Evolutionary conservation across 2,888 invertebrate species (phyloP).

Genomic region (Melanophora roralis): DNA sequence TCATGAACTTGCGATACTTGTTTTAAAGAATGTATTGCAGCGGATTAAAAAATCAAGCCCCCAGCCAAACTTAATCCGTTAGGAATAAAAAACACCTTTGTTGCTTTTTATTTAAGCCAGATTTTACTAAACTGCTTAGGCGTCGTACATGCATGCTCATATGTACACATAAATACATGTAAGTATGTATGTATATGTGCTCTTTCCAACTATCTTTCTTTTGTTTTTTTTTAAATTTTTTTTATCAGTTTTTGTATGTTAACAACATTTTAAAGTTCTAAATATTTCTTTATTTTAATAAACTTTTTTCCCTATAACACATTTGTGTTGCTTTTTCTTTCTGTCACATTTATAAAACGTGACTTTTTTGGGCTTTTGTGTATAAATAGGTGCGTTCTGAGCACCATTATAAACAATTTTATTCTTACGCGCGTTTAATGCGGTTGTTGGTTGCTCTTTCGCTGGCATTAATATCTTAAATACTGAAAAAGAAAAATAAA

Average conservation of each 20-base stretch:
- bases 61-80: conserved; percentile 29
- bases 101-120: conserved; percentile 23
- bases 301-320: conserved; percentile 56
- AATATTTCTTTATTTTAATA: conserved; percentile 44
- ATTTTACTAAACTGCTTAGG: conserved; percentile 14
- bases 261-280: conserved; percentile 51
- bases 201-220: conserved; percentile 46
- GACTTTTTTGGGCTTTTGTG: conserved; percentile 54
- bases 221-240: conserved; percentile 15
- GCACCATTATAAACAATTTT: conserved; percentile 68
- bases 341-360: conserved; percentile 54
- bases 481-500: not conserved
- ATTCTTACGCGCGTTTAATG: conserved; percentile 67
- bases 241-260: conserved; percentile 2
- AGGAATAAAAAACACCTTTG: not conserved
- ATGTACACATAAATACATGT: not conserved
- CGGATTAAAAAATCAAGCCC: conserved; percentile 52
- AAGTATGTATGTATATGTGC: not conserved
- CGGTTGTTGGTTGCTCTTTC: conserved; percentile 46
- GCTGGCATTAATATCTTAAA: not conserved
- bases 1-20: conserved; percentile 15
- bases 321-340: conserved; percentile 43
- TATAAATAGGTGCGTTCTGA: conserved; percentile 70
- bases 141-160: not conserved
- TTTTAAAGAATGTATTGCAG: conserved; percentile 40